Conservation (phyloP, 2,113 vertebrate species). For the Chionodraco myersi region DNA sequence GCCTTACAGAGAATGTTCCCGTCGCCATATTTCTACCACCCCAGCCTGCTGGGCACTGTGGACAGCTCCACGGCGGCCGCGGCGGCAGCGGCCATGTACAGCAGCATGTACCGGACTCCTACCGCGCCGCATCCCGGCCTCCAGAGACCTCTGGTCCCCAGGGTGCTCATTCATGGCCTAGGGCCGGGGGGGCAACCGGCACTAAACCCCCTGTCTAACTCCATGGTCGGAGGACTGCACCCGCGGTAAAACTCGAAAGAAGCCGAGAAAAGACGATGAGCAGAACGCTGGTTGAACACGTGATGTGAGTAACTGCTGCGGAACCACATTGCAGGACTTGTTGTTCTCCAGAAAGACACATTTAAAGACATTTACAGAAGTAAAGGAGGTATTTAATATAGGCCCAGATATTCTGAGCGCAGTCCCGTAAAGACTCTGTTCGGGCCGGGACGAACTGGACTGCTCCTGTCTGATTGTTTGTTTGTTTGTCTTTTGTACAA, state of each 20-base stretch:
- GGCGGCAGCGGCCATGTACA: slow-evolving; percentile 98
- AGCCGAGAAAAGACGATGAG: slow-evolving; percentile 41
- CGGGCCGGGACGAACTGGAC: slow-evolving; percentile 75
- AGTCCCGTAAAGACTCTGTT: slow-evolving; percentile 65
- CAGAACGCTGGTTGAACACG: slow-evolving; percentile 60
- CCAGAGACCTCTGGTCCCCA: slow-evolving; percentile 96
- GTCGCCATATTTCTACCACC: slow-evolving; percentile 98
- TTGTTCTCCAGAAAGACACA: slow-evolving; percentile 61
- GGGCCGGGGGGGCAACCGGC: slow-evolving; percentile 95
- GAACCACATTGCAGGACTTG: slow-evolving; percentile 68
- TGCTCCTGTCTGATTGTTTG: slow-evolving; percentile 83
- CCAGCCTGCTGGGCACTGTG: slow-evolving; percentile 94
- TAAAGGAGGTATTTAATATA: slow-evolving; percentile 82
- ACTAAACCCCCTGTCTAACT: slow-evolving; percentile 91
- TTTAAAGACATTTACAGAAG: slow-evolving; percentile 81
- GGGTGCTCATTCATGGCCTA: slow-evolving; percentile 97
- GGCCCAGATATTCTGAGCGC: slow-evolving; percentile 52
- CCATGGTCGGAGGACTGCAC: slow-evolving; percentile 90
- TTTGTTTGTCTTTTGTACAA: slow-evolving; percentile 88
- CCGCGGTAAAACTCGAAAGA: slow-evolving; percentile 83
- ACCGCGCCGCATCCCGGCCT: slow-evolving; percentile 92
- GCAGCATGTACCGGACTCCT: slow-evolving; percentile 99
- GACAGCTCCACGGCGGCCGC: slow-evolving; percentile 96
- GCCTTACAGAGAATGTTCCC: slow-evolving; percentile 98
- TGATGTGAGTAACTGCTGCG: slow-evolving; percentile 79